Conservation (phyloP, 2,797 vertebrate genomes). For the Cebuella pygmaea region DNA sequence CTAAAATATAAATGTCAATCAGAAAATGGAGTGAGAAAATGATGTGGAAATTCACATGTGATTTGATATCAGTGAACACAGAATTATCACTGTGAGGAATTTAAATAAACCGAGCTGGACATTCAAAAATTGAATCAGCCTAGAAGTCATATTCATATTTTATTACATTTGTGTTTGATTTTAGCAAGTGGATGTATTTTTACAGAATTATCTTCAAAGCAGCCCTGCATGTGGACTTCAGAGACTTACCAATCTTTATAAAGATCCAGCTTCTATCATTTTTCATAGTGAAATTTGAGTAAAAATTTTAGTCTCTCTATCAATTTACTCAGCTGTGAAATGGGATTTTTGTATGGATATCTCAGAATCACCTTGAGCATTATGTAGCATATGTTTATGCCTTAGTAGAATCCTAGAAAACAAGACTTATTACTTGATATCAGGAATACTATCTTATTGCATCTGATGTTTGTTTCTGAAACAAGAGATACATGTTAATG, state of each 20-base stretch:
- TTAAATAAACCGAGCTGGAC: not conserved
- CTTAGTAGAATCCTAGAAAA: not conserved
- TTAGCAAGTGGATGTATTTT: not conserved
- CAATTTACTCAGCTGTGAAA: not conserved
- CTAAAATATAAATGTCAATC: conserved; percentile 50
- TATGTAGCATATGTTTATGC: not conserved
- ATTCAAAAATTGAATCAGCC: not conserved
- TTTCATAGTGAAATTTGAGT: not conserved
- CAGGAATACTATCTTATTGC: not conserved
- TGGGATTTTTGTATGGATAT: not conserved
- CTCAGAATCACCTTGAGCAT: not conserved
- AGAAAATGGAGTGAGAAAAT: conserved; percentile 13
- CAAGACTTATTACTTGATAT: not conserved
- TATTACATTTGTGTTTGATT: not conserved
- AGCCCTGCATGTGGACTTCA: not conserved
- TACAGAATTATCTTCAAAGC: not conserved
- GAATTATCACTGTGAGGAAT: not conserved
- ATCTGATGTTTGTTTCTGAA: not conserved
- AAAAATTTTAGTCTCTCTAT: not conserved
- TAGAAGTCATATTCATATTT: not conserved
- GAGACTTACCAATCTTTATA: not conserved
- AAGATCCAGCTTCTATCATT: not conserved
- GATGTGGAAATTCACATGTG: not conserved
- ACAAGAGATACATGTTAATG: not conserved
- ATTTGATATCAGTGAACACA: not conserved